phyloP scores from a whole-genome alignment of 2,888 invertebrate genomes.

The Orgyia antiqua region DNA sequence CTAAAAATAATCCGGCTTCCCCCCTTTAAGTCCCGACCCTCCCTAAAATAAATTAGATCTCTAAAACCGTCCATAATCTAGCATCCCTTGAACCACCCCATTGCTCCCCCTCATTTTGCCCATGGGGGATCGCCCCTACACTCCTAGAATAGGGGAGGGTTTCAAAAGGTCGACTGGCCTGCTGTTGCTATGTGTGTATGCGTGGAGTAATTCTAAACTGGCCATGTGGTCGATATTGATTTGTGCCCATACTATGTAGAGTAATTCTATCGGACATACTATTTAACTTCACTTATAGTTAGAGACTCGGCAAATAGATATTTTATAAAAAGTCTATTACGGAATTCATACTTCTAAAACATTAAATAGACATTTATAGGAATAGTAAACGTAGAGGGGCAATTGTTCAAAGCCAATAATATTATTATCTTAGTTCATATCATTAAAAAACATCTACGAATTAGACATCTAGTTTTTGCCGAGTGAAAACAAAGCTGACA shows the following conservation, averaged over 20 bases:
- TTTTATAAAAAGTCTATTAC: too few relatives aligned
- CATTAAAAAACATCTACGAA: too few relatives aligned
- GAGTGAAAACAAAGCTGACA: too few relatives aligned
- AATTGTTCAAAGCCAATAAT: too few relatives aligned
- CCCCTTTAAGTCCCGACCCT: constrained; percentile 35
- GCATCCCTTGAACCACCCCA: constrained; percentile 39
- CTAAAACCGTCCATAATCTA: constrained; percentile 42
- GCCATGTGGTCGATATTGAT: constrained; percentile 26
- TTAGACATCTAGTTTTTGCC: too few relatives aligned
- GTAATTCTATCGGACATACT: neutral
- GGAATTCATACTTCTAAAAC: too few relatives aligned
- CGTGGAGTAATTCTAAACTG: constrained; percentile 27
- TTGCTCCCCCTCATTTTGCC: constrained; percentile 43
- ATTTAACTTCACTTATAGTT: too few relatives aligned
- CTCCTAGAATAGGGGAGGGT: constrained; percentile 51
- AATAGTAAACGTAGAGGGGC: too few relatives aligned
- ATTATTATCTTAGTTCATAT: too few relatives aligned
- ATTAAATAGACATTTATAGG: too few relatives aligned
- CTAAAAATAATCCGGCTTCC: constrained; percentile 28
- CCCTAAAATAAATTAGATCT: constrained; percentile 60
- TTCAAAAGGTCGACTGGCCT: constrained; percentile 47
- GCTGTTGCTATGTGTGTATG: constrained; percentile 25
- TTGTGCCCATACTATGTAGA: constrained; percentile 9
- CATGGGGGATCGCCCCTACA: constrained; percentile 49
- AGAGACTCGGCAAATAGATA: too few relatives aligned